Evolutionary conservation across 2,888 invertebrate genomes (phyloP), one percentile per base, ranked within the genome.

Genomic region (Ornithoptera alexandrae): DNA sequence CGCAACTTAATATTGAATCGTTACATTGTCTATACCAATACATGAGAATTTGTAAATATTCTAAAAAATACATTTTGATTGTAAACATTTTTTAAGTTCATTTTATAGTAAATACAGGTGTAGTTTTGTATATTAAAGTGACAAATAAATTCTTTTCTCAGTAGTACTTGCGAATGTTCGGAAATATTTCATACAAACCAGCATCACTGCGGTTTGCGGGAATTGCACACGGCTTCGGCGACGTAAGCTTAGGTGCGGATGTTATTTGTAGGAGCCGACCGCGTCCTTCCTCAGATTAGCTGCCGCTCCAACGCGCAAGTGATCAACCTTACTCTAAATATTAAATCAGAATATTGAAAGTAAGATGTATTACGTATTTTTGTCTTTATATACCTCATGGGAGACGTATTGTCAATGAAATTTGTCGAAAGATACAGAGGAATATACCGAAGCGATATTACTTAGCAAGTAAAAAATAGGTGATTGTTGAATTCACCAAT

Each of bases 261-360:
- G 88, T 83, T 87, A 87, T 90, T 89, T 87, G 85, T 81, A 79
- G 79, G 77, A 81, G 80, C 79, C 82, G 79, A 71, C 70, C 73
- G 72, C 77, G 74, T 81, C 80, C 80, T 79, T 75, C 75, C 76
- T 73, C 79, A 83, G 87, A 88, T 87, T 88, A 84, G 82, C 36
- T 59, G 56, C 53, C 15, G n/a, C 80, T 72, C 72, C 71, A 72
- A 65, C 68, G 67, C 57, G 65, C 72, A 72, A 62, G 58, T 66
- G 36, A 3, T 20, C 58, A 58, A 39, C 30, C 50, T 62, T 62
- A 66, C 53, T 42, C 15, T 50, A 50, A 17, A 50, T 50, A 50
- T 17, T 15, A 15, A 15, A 5, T 50, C 15, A 12, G 7, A 39
- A 39, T 39, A 39, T 39, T 39, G 10, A 10, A 39, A 8, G 7